Evolutionary conservation across 2,888 invertebrate species (phyloP).

Genomic region (Anticlea derivata): DNA sequence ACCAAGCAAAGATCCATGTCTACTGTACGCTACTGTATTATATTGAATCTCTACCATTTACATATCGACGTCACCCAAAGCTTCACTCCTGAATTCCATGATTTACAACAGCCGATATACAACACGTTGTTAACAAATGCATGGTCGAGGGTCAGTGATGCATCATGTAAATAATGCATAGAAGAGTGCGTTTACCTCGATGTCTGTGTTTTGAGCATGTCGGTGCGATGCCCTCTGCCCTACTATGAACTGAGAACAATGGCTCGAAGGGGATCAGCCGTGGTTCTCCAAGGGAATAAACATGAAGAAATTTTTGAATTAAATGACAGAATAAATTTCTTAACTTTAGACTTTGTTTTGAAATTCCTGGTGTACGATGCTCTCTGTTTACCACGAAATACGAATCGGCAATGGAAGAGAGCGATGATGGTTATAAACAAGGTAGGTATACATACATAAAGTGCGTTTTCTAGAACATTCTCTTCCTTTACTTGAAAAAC

Average conservation of each 20-base stretch:
- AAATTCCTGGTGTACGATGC: too few relatives aligned
- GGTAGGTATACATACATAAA: too few relatives aligned
- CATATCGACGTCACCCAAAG: constrained; percentile 26
- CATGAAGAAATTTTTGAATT: background rate
- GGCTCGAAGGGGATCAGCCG: background rate
- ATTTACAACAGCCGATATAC: constrained; percentile 41
- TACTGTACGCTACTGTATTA: constrained; percentile 21
- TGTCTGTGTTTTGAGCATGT: constrained; percentile 62
- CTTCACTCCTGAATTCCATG: constrained; percentile 25
- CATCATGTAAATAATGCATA: constrained; percentile 67
- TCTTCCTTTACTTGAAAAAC: background rate
- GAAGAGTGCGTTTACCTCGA: constrained; percentile 65
- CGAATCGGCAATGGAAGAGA: too few relatives aligned
- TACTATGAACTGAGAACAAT: constrained; percentile 32
- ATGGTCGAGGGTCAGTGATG: constrained; percentile 60
- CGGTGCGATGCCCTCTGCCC: constrained; percentile 44
- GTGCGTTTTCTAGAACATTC: constrained; percentile 1
- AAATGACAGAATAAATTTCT: too few relatives aligned
- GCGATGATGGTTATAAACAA: too few relatives aligned
- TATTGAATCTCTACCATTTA: constrained; percentile 32
- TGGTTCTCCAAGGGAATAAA: constrained; percentile 9
- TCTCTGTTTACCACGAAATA: too few relatives aligned
- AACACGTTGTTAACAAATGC: constrained; percentile 39
- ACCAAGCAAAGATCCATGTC: background rate
- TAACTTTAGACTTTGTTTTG: too few relatives aligned